Evolutionary conservation across 2,113 vertebrate species (phyloP).

Genomic region (Brachypteracias leptosomus): DNA sequence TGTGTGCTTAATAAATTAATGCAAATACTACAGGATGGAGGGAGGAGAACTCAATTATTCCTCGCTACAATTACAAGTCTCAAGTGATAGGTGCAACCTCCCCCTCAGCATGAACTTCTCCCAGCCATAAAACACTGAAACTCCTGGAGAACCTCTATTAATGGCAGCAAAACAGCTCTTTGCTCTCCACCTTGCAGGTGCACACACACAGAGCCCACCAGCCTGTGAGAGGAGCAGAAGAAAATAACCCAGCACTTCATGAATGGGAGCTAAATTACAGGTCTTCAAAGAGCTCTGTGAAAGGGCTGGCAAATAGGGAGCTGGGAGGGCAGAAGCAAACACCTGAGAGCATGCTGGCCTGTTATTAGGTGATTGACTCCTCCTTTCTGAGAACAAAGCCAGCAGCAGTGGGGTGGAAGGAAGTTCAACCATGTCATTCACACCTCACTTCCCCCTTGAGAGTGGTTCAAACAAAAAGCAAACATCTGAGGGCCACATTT

Average conservation of each 20-base stretch:
- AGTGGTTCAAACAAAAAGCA: neutral
- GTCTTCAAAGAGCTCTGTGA: neutral
- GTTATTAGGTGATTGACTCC: slow-evolving; percentile 26
- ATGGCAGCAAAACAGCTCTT: neutral
- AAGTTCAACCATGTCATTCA: neutral
- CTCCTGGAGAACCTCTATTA: neutral
- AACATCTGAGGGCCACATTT: neutral
- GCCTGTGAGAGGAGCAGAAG: neutral
- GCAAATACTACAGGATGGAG: neutral
- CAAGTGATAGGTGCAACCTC: neutral
- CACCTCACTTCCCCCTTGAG: neutral
- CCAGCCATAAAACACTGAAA: neutral
- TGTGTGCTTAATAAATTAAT: neutral
- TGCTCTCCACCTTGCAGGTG: neutral
- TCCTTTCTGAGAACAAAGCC: neutral
- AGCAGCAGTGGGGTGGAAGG: neutral
- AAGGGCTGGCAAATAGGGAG: neutral
- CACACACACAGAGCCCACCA: neutral
- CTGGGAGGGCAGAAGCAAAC: neutral
- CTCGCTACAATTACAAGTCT: neutral
- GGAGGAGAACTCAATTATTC: neutral
- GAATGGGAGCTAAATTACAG: slow-evolving; percentile 26
- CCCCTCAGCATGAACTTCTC: neutral
- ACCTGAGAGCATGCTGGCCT: neutral
- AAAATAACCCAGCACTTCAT: neutral